Conservation (phyloP, 2,888 invertebrate species). For the Andrena hattorfiana region DNA sequence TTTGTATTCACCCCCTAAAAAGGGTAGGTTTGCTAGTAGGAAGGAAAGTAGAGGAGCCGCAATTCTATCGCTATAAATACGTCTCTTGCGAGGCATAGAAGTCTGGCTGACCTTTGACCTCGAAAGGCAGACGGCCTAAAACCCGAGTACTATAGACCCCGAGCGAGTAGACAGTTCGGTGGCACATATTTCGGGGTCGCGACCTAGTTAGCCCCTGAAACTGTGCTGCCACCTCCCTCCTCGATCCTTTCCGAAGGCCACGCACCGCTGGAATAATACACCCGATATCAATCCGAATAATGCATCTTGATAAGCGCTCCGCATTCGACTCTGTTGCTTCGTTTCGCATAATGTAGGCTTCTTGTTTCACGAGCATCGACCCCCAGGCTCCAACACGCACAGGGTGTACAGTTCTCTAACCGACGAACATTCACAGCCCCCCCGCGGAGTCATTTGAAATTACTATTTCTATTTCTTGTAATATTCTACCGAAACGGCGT, state of each 20-base stretch:
- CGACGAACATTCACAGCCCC: background rate
- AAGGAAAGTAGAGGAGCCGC: conserved; percentile 3
- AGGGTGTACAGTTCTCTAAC: background rate
- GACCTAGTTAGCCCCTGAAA: conserved; percentile 69
- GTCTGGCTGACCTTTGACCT: conserved; percentile 57
- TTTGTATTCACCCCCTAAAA: no score
- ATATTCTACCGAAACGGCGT: no score
- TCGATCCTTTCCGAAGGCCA: conserved; percentile 59
- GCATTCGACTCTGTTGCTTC: conserved; percentile 20
- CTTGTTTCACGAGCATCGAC: conserved; percentile 57
- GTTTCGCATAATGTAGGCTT: conserved; percentile 44
- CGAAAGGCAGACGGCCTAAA: conserved; percentile 65
- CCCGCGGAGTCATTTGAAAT: background rate
- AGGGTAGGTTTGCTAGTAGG: no score
- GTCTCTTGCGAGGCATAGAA: conserved; percentile 39
- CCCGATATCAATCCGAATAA: conserved; percentile 47
- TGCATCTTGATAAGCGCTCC: conserved; percentile 39
- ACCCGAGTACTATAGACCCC: conserved; percentile 32
- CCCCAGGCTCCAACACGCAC: conserved; percentile 16
- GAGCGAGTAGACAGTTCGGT: conserved; percentile 48
- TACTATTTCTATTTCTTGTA: no score
- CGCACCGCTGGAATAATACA: conserved; percentile 31
- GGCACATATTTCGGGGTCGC: conserved; percentile 72
- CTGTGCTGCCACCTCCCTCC: conserved; percentile 60
- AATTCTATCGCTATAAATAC: conserved; percentile 50